Evolutionary conservation across 37 sponge, comb jelly and placozoan species (phyloP).

Genomic region (Theonella swinhoei): DNA sequence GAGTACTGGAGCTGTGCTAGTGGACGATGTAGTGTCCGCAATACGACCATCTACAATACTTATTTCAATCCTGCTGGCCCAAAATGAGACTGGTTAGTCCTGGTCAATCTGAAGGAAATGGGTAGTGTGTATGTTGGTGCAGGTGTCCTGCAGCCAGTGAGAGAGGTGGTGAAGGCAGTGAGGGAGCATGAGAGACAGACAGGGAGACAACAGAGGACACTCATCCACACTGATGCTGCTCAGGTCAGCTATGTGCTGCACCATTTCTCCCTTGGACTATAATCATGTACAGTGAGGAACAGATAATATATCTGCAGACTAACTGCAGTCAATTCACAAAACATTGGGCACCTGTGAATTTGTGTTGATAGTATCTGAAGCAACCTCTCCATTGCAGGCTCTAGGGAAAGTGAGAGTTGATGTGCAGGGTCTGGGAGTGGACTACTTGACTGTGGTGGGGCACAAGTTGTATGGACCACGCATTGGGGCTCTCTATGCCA

Average conservation of each 20-base stretch:
- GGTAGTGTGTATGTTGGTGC: neutral
- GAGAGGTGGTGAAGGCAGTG: conserved; percentile 50
- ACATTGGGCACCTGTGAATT: too few relatives aligned
- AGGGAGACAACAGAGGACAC: neutral
- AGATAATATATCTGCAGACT: too few relatives aligned
- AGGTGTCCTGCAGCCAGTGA: conserved; percentile 62
- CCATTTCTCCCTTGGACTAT: neutral
- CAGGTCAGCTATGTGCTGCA: conserved; percentile 35
- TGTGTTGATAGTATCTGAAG: too few relatives aligned
- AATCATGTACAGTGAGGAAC: neutral
- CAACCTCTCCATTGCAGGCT: too few relatives aligned
- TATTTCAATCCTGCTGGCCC: conserved; percentile 88
- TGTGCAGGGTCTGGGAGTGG: conserved; percentile 72
- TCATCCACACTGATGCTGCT: conserved; percentile 57
- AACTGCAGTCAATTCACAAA: too few relatives aligned
- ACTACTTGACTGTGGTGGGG: conserved; percentile 84
- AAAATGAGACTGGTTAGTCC: conserved; percentile 91
- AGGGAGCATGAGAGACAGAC: conserved; percentile 4
- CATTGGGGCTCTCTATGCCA: conserved; percentile 83
- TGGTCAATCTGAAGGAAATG: conserved; percentile 32
- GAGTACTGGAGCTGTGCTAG: conserved; percentile 50
- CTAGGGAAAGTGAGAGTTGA: conserved; percentile 87
- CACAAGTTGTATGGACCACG: conserved; percentile 99
- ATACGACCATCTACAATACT: conserved; percentile 67
- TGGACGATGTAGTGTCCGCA: conserved; percentile 40